Evolutionary conservation across 1,140 invertebrate genomes (phyloP).

Genomic region (Cydia fagiglandana): DNA sequence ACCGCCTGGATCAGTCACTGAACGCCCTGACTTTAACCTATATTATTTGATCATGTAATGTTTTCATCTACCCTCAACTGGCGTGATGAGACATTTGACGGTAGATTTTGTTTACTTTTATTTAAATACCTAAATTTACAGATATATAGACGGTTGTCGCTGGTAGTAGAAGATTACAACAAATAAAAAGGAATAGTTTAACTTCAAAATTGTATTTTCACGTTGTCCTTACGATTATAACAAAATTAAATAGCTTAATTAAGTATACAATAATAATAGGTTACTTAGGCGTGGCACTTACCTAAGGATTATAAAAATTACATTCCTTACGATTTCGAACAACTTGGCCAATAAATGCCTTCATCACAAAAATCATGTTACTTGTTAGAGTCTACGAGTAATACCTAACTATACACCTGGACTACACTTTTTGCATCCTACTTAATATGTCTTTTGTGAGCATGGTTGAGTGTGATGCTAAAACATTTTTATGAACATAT

Average conservation of each 20-base stretch:
- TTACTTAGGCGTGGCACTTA: conserved; percentile 77
- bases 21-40: too few species aligned
- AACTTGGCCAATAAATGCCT: conserved; percentile 76
- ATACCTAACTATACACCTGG: conserved; percentile 47
- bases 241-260: conserved; percentile 74
- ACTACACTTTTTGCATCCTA: conserved; percentile 47
- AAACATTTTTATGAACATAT: conserved; percentile 32
- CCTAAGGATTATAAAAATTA: conserved; percentile 74
- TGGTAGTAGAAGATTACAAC: background rate
- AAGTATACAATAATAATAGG: conserved; percentile 65
- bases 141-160: background rate
- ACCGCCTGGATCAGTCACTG: too few species aligned
- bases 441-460: conserved; percentile 75
- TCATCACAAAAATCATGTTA: conserved; percentile 69
- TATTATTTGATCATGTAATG: too few species aligned
- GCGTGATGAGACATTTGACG: too few species aligned
- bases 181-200: background rate
- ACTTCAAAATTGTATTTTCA: conserved; percentile 70
- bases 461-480: conserved; percentile 52
- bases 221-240: conserved; percentile 66
- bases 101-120: too few species aligned
- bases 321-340: conserved; percentile 64
- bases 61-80: too few species aligned
- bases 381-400: conserved; percentile 46
- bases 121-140: too few species aligned